Conservation (phyloP, 2,113 vertebrate genomes). For the Haemorhous mexicanus region DNA sequence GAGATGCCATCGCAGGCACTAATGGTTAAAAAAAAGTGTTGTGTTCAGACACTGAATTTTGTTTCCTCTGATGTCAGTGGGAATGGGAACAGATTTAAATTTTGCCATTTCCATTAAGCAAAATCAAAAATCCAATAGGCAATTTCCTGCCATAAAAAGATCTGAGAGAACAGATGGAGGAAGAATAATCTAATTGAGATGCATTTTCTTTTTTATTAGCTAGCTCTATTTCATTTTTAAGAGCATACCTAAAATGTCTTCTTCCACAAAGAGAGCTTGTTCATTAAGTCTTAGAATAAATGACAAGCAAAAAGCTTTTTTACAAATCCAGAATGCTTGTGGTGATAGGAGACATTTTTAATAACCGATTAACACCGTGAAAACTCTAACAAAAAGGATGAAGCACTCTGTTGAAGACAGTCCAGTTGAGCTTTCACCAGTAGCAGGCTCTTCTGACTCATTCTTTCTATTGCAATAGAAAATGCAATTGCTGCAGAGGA, state of each 20-base stretch:
- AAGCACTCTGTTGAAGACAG: neutral
- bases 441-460: conserved; percentile 30
- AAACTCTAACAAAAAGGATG: neutral
- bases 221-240: conserved; percentile 18
- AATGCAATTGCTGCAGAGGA: conserved; percentile 19
- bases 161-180: conserved; percentile 33
- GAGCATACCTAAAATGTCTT: neutral
- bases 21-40: neutral
- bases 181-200: conserved; percentile 52
- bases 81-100: conserved; percentile 11
- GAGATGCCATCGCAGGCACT: neutral
- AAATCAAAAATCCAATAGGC: conserved; percentile 49
- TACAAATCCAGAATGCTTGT: neutral
- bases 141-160: conserved; percentile 57
- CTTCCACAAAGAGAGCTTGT: neutral
- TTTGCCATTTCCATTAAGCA: conserved; percentile 49
- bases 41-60: neutral
- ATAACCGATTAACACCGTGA: neutral
- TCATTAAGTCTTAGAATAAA: conserved; percentile 33
- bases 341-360: conserved; percentile 16
- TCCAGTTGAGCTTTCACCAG: neutral
- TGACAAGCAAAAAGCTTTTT: neutral
- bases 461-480: neutral
- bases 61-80: neutral
- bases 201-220: conserved; percentile 28